Conservation (phyloP, 2,797 vertebrate species). For the Fundulus diaphanus region DNA sequence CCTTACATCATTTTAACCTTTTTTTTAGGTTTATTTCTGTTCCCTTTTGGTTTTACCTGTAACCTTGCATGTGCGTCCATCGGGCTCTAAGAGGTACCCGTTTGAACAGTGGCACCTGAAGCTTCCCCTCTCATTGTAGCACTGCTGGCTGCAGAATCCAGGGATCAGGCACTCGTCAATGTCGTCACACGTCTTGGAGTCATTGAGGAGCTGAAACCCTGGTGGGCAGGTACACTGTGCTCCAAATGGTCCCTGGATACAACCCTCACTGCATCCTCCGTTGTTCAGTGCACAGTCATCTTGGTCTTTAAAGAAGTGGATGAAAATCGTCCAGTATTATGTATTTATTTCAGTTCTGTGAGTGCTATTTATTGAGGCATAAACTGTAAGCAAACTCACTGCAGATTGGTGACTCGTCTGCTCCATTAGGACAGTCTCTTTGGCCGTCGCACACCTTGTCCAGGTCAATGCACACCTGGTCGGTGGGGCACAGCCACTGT, state of each 20-base stretch:
- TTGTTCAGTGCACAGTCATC: constrained; percentile 79
- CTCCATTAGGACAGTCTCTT: constrained; percentile 91
- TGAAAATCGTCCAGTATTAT: neutral
- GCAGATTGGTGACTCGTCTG: constrained; percentile 95
- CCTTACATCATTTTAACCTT: neutral
- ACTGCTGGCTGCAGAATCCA: constrained; percentile 81
- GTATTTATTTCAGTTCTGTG: neutral
- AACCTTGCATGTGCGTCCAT: constrained; percentile 79
- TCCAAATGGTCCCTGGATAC: constrained; percentile 80
- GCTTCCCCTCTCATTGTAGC: constrained; percentile 79
- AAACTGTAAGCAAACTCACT: constrained; percentile 83
- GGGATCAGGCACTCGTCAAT: constrained; percentile 81
- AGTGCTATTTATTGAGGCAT: neutral
- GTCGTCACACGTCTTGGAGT: constrained; percentile 81
- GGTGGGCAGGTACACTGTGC: constrained; percentile 76
- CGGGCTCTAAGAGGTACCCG: constrained; percentile 76
- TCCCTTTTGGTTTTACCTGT: constrained; percentile 40
- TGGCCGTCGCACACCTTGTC: constrained; percentile 87
- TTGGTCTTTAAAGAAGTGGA: constrained; percentile 63
- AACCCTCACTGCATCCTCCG: constrained; percentile 77
- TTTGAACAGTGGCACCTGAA: constrained; percentile 80
- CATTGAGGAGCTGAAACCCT: constrained; percentile 79
- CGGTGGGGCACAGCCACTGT: constrained; percentile 91
- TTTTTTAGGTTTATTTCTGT: neutral
- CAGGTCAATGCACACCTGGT: constrained; percentile 87